These are phyloP conservation scores for Mimachlamys varia DNA, from an alignment of 2,888 invertebrate species.

Conservation along the genomic window DNA sequence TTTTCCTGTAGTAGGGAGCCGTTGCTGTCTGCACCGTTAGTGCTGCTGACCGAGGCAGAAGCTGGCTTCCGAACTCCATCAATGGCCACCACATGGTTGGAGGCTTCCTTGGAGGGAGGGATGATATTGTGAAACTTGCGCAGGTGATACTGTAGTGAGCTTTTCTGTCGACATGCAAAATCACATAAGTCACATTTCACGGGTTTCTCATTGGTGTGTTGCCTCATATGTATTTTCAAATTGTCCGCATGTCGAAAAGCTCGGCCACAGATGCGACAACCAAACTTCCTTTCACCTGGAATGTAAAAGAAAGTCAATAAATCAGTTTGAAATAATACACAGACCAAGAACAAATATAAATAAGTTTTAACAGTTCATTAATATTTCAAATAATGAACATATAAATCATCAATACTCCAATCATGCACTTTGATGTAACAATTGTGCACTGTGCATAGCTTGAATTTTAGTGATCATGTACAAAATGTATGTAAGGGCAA, in stretches of 20 bases:
- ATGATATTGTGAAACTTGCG: constrained; percentile 58
- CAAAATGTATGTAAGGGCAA: too few species aligned
- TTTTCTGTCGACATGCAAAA: constrained; percentile 79
- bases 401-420: too few species aligned
- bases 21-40: background rate
- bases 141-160: constrained; percentile 77
- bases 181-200: constrained; percentile 78
- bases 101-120: constrained; percentile 41
- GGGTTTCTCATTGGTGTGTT: constrained; percentile 79
- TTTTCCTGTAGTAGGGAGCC: constrained; percentile 42
- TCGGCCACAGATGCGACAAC: constrained; percentile 78
- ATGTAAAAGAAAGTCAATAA: constrained; percentile 40
- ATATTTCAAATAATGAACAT: too few species aligned
- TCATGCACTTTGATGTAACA: too few species aligned
- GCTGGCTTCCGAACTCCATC: constrained; percentile 38
- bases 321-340: background rate
- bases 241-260: constrained; percentile 79
- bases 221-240: constrained; percentile 77
- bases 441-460: too few species aligned
- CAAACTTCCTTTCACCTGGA: constrained; percentile 78
- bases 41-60: constrained; percentile 34
- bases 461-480: too few species aligned
- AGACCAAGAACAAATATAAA: too few species aligned
- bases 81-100: constrained; percentile 39
- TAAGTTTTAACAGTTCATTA: too few species aligned